Base-by-base conservation (phyloP, 2,113 vertebrate genomes). In the Eublepharis macularius region DNA sequence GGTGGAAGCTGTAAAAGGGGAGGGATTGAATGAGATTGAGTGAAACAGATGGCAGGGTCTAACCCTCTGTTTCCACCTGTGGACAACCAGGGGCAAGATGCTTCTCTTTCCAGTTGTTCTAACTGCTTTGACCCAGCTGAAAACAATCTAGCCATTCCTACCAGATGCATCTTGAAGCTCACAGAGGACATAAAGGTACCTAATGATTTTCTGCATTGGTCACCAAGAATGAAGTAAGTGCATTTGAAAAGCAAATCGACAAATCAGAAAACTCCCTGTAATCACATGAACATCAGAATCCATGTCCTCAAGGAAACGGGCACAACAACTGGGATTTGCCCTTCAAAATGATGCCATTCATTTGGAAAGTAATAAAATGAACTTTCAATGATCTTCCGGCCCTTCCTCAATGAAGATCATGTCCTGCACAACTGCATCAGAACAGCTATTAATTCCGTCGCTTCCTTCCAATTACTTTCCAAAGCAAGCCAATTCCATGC, bases 381-480 rank as follows among this genome's bases (percentile, higher is more conserved):
- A 77, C 76, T 81, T 51, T 3, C 57, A 92, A 87, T 0, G 0
- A 78, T 91, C 89, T 91, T 86, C 79, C 86, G 51, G 24, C 79
- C 47, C 43, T 84, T 85, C 89, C 47, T 60, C 80, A 91, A 84
- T 47, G 66, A 92, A 87, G 79, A 88, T 83, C 32, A 13, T 0
- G 1, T 39, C 82, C 65, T 73, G 81, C 36, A 82, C 87, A 85
- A 89, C 86, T 92, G 80, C 6, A 74, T 90, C 84, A 84, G 41
- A 57, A 36, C 7, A 26, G 36, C 60, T 76, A 88, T 84, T 85
- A 85, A 85, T 83, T 87, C 76, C 11, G 43, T 88, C 76, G 74
- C 80, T 54, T 89, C 66, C 81, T 69, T 47, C 65, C 76, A 90
- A 92, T 93, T 80, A 63, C 84, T 87, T 92, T 45, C 75, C 41